phyloP scores from a whole-genome alignment of 2,797 vertebrate genomes.

The Hoplostethus mediterraneus region DNA sequence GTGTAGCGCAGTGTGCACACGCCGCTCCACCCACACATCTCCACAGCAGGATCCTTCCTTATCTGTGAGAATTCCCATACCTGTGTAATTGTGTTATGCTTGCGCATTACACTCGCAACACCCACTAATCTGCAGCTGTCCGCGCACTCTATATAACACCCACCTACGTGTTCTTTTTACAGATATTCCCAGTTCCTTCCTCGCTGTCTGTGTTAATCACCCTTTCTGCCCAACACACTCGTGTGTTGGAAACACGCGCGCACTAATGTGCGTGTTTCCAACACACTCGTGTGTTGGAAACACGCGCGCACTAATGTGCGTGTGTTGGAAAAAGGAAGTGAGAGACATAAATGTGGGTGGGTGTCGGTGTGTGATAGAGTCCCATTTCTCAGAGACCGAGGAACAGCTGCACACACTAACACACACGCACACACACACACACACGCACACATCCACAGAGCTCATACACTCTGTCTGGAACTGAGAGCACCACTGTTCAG shows the following conservation, averaged over 20 bases:
- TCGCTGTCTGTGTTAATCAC: conserved; percentile 71
- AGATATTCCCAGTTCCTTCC: conserved; percentile 71
- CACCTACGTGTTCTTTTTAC: conserved; percentile 66
- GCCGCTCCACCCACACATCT: conserved; percentile 51
- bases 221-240: conserved; percentile 51
- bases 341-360: conserved; percentile 60
- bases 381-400: conserved; percentile 63
- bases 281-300: too few species aligned
- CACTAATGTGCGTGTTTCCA: conserved; percentile 37
- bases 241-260: conserved; percentile 27
- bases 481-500: conserved; percentile 64
- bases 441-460: conserved; percentile 33
- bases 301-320: conserved; percentile 29
- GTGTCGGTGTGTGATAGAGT: conserved; percentile 62
- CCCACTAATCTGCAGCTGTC: conserved; percentile 78
- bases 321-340: conserved; percentile 76
- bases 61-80: conserved; percentile 65
- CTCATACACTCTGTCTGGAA: conserved; percentile 65
- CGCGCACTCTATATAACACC: conserved; percentile 53
- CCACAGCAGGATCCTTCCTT: conserved; percentile 54
- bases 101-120: conserved; percentile 71
- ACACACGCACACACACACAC: conserved; percentile 46
- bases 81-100: conserved; percentile 74
- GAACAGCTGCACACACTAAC: conserved; percentile 72
- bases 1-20: background rate